A percentile compares a stretch with the other conserved stretches of the same genome.
Conservation (phyloP, 2,113 vertebrate species). For the Tursiops truncatus region DNA sequence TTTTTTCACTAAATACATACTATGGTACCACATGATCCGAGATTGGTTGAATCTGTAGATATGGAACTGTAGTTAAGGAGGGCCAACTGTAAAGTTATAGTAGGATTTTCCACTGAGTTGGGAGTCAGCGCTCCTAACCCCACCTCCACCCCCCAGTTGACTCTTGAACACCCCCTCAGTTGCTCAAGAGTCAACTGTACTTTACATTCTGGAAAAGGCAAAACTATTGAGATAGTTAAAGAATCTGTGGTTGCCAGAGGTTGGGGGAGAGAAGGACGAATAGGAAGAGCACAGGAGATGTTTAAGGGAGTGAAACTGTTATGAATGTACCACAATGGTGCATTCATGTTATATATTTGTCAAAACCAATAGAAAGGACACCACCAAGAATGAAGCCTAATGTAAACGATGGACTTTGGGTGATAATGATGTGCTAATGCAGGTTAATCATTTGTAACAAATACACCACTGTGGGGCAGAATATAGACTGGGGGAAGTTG, state of each 20-base stretch:
- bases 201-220: not conserved
- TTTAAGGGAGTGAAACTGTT: not conserved
- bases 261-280: not conserved
- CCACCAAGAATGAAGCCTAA: not conserved
- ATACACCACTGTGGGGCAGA: not conserved
- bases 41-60: not conserved
- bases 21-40: too few relatives aligned
- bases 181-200: not conserved
- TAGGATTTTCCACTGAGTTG: not conserved
- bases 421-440: not conserved
- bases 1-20: not conserved
- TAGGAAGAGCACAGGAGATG: not conserved
- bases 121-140: not conserved
- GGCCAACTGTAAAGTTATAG: not conserved
- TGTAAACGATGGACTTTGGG: not conserved
- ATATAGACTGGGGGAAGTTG: not conserved
- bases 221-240: not conserved
- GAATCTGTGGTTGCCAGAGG: not conserved
- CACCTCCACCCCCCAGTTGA: not conserved
- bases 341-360: not conserved
- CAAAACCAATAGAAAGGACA: not conserved
- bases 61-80: not conserved
- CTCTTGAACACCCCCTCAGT: too few relatives aligned
- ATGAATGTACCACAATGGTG: not conserved
- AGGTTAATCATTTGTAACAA: not conserved